Evolutionary conservation across 2,888 invertebrate genomes (phyloP).

Genomic region (Arctia plantaginis): DNA sequence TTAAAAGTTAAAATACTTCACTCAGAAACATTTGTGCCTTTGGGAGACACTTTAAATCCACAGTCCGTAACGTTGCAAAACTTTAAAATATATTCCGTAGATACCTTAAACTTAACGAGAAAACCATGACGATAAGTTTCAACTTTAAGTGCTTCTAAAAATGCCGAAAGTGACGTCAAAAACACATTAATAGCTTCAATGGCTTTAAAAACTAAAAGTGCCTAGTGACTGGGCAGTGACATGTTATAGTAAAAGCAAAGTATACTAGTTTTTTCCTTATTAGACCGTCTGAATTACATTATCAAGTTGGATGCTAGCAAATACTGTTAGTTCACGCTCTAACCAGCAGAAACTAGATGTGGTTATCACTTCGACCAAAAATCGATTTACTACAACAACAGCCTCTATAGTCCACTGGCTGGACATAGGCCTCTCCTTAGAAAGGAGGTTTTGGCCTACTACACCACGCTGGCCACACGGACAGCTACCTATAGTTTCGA

Average conservation of each 20-base stretch:
- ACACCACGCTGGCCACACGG: no score
- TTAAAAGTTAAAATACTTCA: constrained; percentile 30
- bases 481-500: no score
- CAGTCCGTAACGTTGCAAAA: constrained; percentile 12
- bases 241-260: constrained; percentile 11
- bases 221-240: constrained; percentile 14
- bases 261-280: constrained; percentile 15
- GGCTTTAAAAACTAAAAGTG: constrained; percentile 22
- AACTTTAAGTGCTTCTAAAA: constrained; percentile 10
- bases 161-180: background rate
- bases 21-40: background rate
- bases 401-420: no score
- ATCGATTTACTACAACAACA: no score
- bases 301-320: constrained; percentile 28
- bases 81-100: constrained; percentile 15
- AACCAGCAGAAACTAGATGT: constrained; percentile 39
- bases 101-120: constrained; percentile 6
- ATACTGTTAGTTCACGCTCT: constrained; percentile 25
- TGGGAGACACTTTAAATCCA: background rate
- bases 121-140: constrained; percentile 16
- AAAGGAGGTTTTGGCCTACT: no score
- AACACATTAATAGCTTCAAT: constrained; percentile 17
- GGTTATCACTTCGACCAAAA: constrained; percentile 48
- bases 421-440: no score
- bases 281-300: constrained; percentile 41